Base-by-base conservation (phyloP, 2,888 invertebrate species). In the Sipha maydis region DNA sequence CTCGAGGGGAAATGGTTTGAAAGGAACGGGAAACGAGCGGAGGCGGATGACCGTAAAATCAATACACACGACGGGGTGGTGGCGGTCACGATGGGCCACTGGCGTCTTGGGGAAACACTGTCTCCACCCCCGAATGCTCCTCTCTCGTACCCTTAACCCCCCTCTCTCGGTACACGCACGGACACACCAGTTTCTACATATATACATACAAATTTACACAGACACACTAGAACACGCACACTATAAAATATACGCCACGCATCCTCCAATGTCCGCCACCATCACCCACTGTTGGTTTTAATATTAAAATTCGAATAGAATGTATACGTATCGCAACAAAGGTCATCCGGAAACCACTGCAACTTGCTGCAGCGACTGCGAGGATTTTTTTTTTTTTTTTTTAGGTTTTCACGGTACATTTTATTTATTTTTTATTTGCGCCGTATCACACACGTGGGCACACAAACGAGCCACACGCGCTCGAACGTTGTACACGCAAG, bases 21-120 rank as follows among this genome's bases (percentile, higher is more conserved):
- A 31, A 69, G 11, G 71, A 31, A 71, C 28, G 54, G 71, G 56
- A 75, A 56, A 75, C n/a, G n/a, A 69, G 67, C n/a, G 73, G 67
- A 25, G 85, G 67, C 41, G 84, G 85, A 84, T 79, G 80, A 80
- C 79, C 80, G 86, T 88, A 88, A 88, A 88, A 88, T 88, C 86
- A 88, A 88, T 88, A 88, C 86, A 41, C 61, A 21, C 61, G 80
- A 75, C 14, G 80, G 86, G 78, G 73, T 48, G 73, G 79, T 17
- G 80, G 73, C 31, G 61, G 73, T 75, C 83, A 41, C 34, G 77
- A 77, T 67, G 76, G 75, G 84, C 54, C 56, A 41, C 61, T 56
- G 84, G 31, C 85, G 85, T 84, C 84, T 84, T 84, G 41, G 84
- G 56, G 56, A 76, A 84, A 84, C 75, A 38, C 61, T 61, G 21